Percentiles rank a stretch among this genome's conserved stretches.
Evolutionary conservation across 2,888 invertebrate species (phyloP).

Genomic region (Maniola hyperantus): DNA sequence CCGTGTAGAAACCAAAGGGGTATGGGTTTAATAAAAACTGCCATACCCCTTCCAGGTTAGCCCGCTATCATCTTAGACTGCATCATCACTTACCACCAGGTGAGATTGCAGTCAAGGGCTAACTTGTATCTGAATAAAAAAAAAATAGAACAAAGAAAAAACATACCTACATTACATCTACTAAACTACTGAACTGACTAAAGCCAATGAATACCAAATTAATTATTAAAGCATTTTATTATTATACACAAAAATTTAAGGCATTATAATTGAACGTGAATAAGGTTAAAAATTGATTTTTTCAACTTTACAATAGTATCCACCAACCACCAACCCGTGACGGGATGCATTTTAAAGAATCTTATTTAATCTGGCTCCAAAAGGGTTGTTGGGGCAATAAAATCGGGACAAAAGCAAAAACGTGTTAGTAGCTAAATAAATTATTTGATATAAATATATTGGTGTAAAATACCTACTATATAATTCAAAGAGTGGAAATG

Average conservation of each 20-base stretch:
- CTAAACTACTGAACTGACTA: too few species aligned
- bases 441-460: constrained; percentile 39
- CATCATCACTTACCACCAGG: too few species aligned
- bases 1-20: too few species aligned
- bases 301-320: neutral
- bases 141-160: too few species aligned
- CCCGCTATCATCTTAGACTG: too few species aligned
- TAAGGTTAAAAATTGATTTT: neutral
- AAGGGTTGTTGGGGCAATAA: constrained; percentile 69
- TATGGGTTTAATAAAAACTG: too few species aligned
- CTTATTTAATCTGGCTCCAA: constrained; percentile 60
- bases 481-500: constrained; percentile 4
- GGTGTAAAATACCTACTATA: neutral
- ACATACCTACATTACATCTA: too few species aligned
- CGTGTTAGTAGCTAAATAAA: constrained; percentile 51
- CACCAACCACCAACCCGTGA: neutral
- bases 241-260: neutral
- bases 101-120: too few species aligned
- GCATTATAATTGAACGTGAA: neutral
- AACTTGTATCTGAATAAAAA: too few species aligned
- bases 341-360: constrained; percentile 59
- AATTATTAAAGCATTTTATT: neutral
- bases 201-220: neutral
- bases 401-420: constrained; percentile 62
- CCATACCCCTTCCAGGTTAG: too few species aligned